Evolutionary conservation across 2,113 vertebrate genomes (phyloP).

Genomic region (Trichechus manatus): DNA sequence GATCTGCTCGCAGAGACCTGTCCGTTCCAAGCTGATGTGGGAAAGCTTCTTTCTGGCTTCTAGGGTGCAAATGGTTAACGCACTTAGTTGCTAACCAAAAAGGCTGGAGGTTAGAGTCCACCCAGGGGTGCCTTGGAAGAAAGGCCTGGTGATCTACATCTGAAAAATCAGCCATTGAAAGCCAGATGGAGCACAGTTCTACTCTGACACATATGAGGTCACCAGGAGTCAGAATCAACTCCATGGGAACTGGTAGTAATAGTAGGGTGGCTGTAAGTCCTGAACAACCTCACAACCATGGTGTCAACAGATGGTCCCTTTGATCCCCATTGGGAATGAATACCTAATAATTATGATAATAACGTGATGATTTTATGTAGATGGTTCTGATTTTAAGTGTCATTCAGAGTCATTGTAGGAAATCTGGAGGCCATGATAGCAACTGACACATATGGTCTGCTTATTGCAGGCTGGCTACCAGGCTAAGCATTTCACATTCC

Average conservation of each 20-base stretch:
- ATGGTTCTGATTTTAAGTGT: background rate
- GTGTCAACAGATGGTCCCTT: background rate
- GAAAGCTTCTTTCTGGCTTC: background rate
- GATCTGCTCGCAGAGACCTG: background rate
- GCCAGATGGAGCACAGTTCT: too few species aligned
- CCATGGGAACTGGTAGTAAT: too few species aligned
- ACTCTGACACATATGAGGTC: too few species aligned
- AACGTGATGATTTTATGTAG: background rate
- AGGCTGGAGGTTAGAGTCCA: too few species aligned
- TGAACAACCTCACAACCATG: background rate
- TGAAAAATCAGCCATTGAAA: too few species aligned
- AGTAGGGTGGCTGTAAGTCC: background rate
- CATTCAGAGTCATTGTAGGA: background rate
- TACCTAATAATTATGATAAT: background rate
- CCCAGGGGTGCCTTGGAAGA: too few species aligned
- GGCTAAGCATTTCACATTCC: background rate
- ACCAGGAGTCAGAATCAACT: too few species aligned
- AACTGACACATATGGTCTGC: background rate
- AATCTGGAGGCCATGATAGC: background rate
- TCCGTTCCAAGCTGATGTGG: too few species aligned
- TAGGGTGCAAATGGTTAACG: background rate
- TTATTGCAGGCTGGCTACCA: background rate
- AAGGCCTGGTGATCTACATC: too few species aligned
- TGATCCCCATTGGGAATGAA: background rate
- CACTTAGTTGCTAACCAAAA: too few species aligned